Percentiles rank a stretch among this genome's conserved stretches.
Conservation (phyloP, 2,113 vertebrate species). For the Uropsilus gracilis region DNA sequence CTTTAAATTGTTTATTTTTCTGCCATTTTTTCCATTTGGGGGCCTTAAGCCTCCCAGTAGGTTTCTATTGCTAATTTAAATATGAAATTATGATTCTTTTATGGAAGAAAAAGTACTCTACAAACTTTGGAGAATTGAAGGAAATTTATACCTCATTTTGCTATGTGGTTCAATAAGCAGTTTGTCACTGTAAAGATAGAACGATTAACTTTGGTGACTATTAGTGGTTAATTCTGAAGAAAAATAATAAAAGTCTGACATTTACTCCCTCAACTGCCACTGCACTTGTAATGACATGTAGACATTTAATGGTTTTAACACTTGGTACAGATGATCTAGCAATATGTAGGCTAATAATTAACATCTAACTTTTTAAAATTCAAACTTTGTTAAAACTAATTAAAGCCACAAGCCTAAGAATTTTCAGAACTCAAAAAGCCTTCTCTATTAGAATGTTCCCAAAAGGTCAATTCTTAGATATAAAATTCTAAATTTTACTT, state of each 20-base stretch:
- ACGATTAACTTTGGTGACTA: neutral
- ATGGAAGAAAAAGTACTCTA: neutral
- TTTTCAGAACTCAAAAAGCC: slow-evolving; percentile 37
- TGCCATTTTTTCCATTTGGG: neutral
- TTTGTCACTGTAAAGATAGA: slow-evolving; percentile 36
- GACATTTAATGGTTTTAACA: slow-evolving; percentile 55
- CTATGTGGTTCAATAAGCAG: neutral
- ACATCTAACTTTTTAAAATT: slow-evolving; percentile 43
- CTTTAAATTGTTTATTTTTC: neutral
- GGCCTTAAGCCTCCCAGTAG: neutral
- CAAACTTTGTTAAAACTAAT: slow-evolving; percentile 48
- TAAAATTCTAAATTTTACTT: slow-evolving; percentile 37
- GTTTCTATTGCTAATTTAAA: slow-evolving; percentile 36
- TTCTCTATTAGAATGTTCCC: neutral
- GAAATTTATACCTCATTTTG: slow-evolving; percentile 42
- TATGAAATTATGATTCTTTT: neutral
- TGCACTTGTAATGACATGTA: slow-evolving; percentile 52
- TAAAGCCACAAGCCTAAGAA: slow-evolving; percentile 33
- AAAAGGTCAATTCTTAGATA: neutral
- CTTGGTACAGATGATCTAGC: slow-evolving; percentile 24
- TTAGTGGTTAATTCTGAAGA: neutral
- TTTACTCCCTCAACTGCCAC: slow-evolving; percentile 22
- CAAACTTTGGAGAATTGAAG: neutral
- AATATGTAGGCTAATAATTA: slow-evolving; percentile 66
- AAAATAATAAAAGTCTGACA: slow-evolving; percentile 60